These are phyloP conservation scores for Bombylius discolor DNA, from an alignment of 2,888 invertebrate species.

Conservation along the genomic window DNA sequence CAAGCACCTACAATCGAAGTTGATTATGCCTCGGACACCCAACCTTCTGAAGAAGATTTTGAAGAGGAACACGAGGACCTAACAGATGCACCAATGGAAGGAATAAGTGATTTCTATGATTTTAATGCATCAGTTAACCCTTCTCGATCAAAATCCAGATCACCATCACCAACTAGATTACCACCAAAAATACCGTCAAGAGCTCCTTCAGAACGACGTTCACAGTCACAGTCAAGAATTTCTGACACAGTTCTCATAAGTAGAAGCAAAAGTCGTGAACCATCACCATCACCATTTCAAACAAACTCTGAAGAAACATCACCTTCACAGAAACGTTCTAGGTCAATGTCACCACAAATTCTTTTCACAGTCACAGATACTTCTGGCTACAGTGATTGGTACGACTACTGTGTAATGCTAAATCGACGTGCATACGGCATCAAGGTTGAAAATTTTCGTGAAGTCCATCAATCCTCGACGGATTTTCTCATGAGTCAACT, in stretches of 20 bases:
- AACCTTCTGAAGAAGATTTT: background rate
- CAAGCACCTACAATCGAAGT: slow-evolving; percentile 17
- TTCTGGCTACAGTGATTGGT: slow-evolving; percentile 14
- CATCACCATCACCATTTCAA: slow-evolving; percentile 20
- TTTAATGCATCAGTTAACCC: slow-evolving; percentile 33
- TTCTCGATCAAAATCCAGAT: slow-evolving; percentile 20
- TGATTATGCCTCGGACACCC: slow-evolving; percentile 19
- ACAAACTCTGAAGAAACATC: background rate
- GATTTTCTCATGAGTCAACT: slow-evolving; percentile 9
- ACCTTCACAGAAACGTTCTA: background rate
- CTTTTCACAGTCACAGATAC: background rate
- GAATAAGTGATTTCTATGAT: slow-evolving; percentile 33
- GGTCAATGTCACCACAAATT: background rate
- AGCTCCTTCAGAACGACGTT: background rate
- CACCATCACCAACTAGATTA: slow-evolving; percentile 16
- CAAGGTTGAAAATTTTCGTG: background rate
- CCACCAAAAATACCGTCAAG: background rate
- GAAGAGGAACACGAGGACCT: background rate
- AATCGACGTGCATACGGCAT: slow-evolving; percentile 20
- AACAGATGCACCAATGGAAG: slow-evolving; percentile 21
- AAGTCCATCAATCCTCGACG: slow-evolving; percentile 11
- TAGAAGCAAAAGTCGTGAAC: slow-evolving; percentile 12
- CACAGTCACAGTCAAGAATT: background rate
- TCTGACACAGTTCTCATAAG: background rate
- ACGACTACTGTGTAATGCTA: slow-evolving; percentile 24